phyloP scores from a whole-genome alignment of 2,113 vertebrate species.

The Dasypus novemcinctus region DNA sequence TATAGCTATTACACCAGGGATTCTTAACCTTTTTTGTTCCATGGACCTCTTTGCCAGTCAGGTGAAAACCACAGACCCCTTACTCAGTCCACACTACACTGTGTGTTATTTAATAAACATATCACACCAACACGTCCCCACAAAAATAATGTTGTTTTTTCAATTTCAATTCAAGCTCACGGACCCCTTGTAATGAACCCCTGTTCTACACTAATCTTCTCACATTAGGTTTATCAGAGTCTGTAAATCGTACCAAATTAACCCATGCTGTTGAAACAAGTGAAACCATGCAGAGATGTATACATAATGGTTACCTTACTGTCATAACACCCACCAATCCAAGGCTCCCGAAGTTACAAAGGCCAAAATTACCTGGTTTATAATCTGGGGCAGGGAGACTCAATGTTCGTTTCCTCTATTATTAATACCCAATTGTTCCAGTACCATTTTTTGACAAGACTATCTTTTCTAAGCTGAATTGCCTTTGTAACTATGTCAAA shows the following conservation, averaged over 20 bases:
- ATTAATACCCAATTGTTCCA: background rate
- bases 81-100: too few relatives aligned
- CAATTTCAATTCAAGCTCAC: too few relatives aligned
- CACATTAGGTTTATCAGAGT: background rate
- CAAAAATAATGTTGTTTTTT: too few relatives aligned
- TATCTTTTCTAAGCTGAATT: background rate
- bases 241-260: background rate
- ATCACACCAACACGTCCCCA: too few relatives aligned
- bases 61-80: too few relatives aligned
- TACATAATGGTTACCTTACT: background rate
- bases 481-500: background rate
- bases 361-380: background rate
- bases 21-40: too few relatives aligned
- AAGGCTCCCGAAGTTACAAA: background rate
- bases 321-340: background rate
- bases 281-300: background rate
- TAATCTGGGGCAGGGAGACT: background rate
- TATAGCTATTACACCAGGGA: too few relatives aligned
- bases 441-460: background rate
- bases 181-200: too few relatives aligned
- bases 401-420: too few relatives aligned
- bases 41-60: too few relatives aligned
- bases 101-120: too few relatives aligned
- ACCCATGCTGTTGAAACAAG: background rate
- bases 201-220: background rate